Conservation (phyloP, 2,113 vertebrate species). For the Hymenochirus boettgeri region DNA sequence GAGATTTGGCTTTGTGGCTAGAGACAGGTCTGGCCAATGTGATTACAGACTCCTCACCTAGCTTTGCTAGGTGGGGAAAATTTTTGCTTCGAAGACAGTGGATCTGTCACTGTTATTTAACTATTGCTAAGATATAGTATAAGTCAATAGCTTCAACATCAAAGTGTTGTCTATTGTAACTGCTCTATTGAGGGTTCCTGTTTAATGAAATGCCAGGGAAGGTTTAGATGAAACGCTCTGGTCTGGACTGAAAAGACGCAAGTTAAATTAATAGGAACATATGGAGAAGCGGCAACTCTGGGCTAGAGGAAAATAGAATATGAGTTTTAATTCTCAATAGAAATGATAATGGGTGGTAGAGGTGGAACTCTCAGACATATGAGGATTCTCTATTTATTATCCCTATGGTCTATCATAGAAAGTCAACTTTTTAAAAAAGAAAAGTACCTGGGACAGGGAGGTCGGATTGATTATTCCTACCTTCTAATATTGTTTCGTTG, state of each 20-base stretch:
- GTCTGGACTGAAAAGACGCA: neutral
- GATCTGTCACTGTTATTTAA: conserved; percentile 30
- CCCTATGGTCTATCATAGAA: too few relatives aligned
- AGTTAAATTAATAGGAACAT: neutral
- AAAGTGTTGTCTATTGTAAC: conserved; percentile 25
- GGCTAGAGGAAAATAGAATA: neutral
- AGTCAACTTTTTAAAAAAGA: too few relatives aligned
- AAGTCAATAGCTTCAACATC: conserved; percentile 30
- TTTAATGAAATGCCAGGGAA: conserved; percentile 31
- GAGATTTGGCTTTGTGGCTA: neutral
- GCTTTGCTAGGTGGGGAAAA: conserved; percentile 15
- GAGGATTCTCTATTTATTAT: too few relatives aligned
- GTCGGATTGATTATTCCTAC: too few relatives aligned
- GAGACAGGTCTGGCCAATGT: neutral
- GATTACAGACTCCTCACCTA: too few relatives aligned
- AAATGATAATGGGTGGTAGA: too few relatives aligned
- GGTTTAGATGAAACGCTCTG: conserved; percentile 4
- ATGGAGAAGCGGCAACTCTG: too few relatives aligned
- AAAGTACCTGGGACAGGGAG: too few relatives aligned
- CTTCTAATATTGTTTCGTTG: too few relatives aligned
- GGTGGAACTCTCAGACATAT: too few relatives aligned
- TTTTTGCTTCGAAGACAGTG: conserved; percentile 22
- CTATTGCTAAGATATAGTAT: conserved; percentile 13
- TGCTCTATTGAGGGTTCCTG: conserved; percentile 25
- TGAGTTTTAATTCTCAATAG: too few relatives aligned